A percentile compares a stretch with the other conserved stretches of the same genome.
These are phyloP conservation scores for Hanleya hanleyi DNA, from an alignment of 2,888 invertebrate species.

Conservation along the genomic window DNA sequence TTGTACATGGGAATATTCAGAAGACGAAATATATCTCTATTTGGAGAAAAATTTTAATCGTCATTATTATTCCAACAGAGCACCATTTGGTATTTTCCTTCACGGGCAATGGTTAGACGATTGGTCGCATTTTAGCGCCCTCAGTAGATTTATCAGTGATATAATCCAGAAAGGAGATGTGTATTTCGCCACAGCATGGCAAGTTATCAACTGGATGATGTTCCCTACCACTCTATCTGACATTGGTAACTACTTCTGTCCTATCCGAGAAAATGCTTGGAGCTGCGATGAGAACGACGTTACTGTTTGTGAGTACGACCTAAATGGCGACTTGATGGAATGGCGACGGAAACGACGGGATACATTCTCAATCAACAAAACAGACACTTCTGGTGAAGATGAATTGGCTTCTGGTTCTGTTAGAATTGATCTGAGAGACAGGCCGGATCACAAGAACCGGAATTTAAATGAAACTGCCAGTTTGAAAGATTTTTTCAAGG, in stretches of 20 bases:
- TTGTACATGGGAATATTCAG: conserved; percentile 43
- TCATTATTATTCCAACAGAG: conserved; percentile 79
- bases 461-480: background rate
- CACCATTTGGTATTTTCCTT: conserved; percentile 87
- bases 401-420: background rate
- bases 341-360: background rate
- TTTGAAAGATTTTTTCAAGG: conserved; percentile 12
- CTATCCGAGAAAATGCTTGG: conserved; percentile 32
- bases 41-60: conserved; percentile 84
- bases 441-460: background rate
- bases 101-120: conserved; percentile 89
- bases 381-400: background rate
- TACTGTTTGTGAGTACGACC: background rate
- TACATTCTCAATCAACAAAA: background rate
- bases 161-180: conserved; percentile 48
- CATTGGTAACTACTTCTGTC: conserved; percentile 33
- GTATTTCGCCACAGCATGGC: conserved; percentile 45
- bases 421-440: background rate
- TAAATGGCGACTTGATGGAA: background rate
- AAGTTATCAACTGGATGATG: conserved; percentile 55
- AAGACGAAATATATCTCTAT: conserved; percentile 71
- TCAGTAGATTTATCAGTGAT: conserved; percentile 47
- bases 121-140: conserved; percentile 74
- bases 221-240: conserved; percentile 39
- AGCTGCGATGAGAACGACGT: conserved; percentile 31